Conservation (phyloP, 1,140 invertebrate species). For the Procambarus virginalis region DNA sequence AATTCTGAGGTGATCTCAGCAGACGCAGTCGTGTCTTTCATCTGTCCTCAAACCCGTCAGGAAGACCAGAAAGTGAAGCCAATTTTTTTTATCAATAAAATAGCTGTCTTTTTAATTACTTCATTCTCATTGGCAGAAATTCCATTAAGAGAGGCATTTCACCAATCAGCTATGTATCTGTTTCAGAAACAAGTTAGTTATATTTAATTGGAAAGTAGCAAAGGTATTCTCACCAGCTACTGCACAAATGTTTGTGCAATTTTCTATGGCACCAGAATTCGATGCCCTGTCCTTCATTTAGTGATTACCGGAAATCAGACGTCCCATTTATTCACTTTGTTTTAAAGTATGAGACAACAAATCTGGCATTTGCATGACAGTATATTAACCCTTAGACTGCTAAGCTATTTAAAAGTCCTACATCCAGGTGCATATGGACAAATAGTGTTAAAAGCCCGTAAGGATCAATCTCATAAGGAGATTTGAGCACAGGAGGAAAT, state of each 20-base stretch:
- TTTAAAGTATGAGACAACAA: neutral
- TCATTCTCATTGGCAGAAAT: conserved; percentile 20
- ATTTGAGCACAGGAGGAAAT: too few relatives aligned
- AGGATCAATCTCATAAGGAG: too few relatives aligned
- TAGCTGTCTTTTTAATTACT: conserved; percentile 12
- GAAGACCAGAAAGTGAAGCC: conserved; percentile 39
- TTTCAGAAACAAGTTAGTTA: conserved; percentile 16
- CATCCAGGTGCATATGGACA: too few relatives aligned
- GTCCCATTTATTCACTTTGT: neutral
- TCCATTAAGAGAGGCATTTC: conserved; percentile 36
- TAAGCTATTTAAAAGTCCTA: too few relatives aligned
- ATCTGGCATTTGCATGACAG: conserved; percentile 5
- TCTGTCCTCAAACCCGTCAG: conserved; percentile 50
- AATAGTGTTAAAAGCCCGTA: too few relatives aligned
- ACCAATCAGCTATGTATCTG: conserved; percentile 10
- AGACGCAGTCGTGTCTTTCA: conserved; percentile 46
- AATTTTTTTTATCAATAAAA: conserved; percentile 15
- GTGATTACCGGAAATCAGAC: neutral
- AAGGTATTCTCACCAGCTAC: conserved; percentile 41
- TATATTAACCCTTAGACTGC: neutral
- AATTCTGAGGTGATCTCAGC: conserved; percentile 31
- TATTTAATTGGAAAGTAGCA: conserved; percentile 9
- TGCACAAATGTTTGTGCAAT: conserved; percentile 3
- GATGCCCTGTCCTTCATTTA: neutral
- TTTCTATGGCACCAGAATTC: neutral